Evolutionary conservation across 2,888 invertebrate species (phyloP).

Genomic region (Nemotelus pantherinus): DNA sequence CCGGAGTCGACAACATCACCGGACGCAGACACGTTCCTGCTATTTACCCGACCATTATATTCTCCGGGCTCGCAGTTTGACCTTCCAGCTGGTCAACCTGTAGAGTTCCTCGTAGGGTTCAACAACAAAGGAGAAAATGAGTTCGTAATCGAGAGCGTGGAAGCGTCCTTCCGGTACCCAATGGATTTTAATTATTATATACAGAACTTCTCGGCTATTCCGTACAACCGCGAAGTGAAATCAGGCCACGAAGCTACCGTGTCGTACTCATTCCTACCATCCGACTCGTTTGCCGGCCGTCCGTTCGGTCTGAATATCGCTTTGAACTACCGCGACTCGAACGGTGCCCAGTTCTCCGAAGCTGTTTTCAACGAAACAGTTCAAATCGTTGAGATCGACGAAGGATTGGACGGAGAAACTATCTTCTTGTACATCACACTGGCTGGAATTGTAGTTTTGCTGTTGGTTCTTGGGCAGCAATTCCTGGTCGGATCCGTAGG

Average conservation of each 20-base stretch:
- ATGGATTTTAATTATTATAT: slow-evolving; percentile 98
- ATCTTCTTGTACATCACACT: slow-evolving; percentile 97
- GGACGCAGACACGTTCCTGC: slow-evolving; percentile 89
- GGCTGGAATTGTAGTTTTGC: slow-evolving; percentile 86
- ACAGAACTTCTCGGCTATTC: slow-evolving; percentile 95
- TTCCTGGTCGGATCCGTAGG: slow-evolving; percentile 85
- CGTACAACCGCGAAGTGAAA: slow-evolving; percentile 87
- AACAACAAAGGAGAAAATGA: slow-evolving; percentile 92
- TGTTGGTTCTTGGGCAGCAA: slow-evolving; percentile 89
- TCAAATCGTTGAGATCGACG: slow-evolving; percentile 94
- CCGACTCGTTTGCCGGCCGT: slow-evolving; percentile 95
- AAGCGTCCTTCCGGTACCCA: slow-evolving; percentile 98
- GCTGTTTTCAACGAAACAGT: slow-evolving; percentile 98
- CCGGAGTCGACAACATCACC: slow-evolving; percentile 77
- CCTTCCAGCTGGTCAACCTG: slow-evolving; percentile 82
- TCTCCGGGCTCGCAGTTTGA: slow-evolving; percentile 74
- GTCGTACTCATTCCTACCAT: slow-evolving; percentile 93
- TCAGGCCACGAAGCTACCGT: slow-evolving; percentile 94
- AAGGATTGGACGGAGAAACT: slow-evolving; percentile 97
- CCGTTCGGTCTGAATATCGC: slow-evolving; percentile 96
- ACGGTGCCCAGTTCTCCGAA: slow-evolving; percentile 73
- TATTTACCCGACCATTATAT: slow-evolving; percentile 84
- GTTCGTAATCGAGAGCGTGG: slow-evolving; percentile 90
- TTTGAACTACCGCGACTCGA: slow-evolving; percentile 86
- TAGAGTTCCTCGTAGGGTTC: slow-evolving; percentile 96